Percentiles rank a stretch among this genome's conserved stretches.
phyloP scores from a whole-genome alignment of 1,140 invertebrate species.

The Diploscapter pachys region DNA sequence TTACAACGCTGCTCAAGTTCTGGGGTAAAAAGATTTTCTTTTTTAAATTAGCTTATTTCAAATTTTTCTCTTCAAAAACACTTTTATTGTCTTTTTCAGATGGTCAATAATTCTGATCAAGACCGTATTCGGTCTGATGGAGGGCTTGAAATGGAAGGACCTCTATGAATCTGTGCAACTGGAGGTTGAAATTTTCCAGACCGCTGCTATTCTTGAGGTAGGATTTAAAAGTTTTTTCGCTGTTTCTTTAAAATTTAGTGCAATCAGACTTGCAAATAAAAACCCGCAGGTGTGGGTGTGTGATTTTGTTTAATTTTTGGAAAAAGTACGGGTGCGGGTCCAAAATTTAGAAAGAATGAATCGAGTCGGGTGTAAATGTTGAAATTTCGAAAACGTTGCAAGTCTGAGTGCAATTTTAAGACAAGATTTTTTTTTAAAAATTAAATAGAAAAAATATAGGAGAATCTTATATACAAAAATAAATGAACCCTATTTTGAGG shows the following conservation, averaged over 20 bases:
- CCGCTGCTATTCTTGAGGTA: slow-evolving; percentile 82
- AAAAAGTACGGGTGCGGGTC: too few species aligned
- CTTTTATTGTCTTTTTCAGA: slow-evolving; percentile 36
- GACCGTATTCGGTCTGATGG: slow-evolving; percentile 44
- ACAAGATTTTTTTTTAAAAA: slow-evolving; percentile 16
- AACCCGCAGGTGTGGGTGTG: not conserved
- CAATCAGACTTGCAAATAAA: not conserved
- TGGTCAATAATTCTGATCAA: slow-evolving; percentile 54
- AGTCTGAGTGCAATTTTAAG: not conserved
- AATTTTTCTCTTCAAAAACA: not conserved
- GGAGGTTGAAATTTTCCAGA: slow-evolving; percentile 78
- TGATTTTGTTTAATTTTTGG: too few species aligned
- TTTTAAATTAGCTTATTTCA: too few species aligned
- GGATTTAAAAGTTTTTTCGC: slow-evolving; percentile 12
- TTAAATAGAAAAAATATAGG: slow-evolving; percentile 21
- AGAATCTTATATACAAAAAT: not conserved
- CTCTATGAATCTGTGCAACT: slow-evolving; percentile 53
- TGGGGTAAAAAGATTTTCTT: slow-evolving; percentile 44
- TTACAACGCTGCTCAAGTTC: slow-evolving; percentile 53
- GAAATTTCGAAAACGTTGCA: too few species aligned
- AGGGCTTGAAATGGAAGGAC: slow-evolving; percentile 34
- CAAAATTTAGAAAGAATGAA: not conserved
- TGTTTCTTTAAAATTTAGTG: not conserved
- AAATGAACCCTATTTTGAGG: slow-evolving; percentile 63
- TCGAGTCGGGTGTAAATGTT: not conserved